phyloP scores from a whole-genome alignment of 2,888 invertebrate genomes.

The Empis livida region DNA sequence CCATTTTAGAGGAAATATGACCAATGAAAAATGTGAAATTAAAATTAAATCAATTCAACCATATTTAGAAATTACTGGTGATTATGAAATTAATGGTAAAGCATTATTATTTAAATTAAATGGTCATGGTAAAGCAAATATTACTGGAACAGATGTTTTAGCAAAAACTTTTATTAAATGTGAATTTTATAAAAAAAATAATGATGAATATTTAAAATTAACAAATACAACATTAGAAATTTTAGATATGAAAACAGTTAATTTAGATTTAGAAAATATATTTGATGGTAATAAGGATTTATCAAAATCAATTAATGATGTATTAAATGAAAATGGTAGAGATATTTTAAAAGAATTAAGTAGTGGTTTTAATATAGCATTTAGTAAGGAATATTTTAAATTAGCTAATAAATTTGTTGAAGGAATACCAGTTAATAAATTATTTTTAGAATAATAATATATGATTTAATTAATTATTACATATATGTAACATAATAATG shows the following conservation, averaged over 20 bases:
- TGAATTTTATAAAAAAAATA: not conserved
- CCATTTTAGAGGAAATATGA: not conserved
- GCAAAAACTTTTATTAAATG: not conserved
- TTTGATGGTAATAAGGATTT: not conserved
- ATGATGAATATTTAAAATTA: not conserved
- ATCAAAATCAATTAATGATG: not conserved
- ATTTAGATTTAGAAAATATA: not conserved
- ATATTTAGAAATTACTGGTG: not conserved
- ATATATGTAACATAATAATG: too few species aligned
- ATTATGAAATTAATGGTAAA: not conserved
- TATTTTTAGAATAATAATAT: not conserved
- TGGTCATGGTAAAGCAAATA: not conserved
- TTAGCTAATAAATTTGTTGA: not conserved
- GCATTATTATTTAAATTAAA: not conserved
- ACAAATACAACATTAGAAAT: not conserved
- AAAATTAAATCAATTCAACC: not conserved
- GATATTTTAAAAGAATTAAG: not conserved
- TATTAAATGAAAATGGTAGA: not conserved
- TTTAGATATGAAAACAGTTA: not conserved
- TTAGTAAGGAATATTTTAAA: not conserved
- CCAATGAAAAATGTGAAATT: not conserved
- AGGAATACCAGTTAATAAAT: not conserved
- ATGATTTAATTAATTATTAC: not conserved
- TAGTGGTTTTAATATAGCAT: not conserved
- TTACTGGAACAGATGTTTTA: not conserved